Evolutionary conservation across 2,113 vertebrate genomes (phyloP).

Genomic region (Peromyscus californicus): DNA sequence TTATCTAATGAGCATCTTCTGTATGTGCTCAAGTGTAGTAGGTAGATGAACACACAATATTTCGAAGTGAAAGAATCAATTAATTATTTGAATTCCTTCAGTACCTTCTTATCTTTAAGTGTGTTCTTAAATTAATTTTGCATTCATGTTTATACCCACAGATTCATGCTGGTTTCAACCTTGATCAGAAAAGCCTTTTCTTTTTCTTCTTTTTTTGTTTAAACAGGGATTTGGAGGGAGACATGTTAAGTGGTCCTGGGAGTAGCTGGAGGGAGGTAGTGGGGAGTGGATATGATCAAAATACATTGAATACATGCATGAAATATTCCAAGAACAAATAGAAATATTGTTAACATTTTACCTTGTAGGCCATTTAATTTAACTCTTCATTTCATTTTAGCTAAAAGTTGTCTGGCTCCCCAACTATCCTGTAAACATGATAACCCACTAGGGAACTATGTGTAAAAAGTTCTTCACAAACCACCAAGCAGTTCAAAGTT

Average conservation of each 20-base stretch:
- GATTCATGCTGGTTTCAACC: background rate
- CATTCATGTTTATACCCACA: background rate
- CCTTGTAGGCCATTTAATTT: background rate
- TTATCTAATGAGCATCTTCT: background rate
- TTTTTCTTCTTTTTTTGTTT: background rate
- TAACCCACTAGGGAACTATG: background rate
- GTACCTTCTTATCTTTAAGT: background rate
- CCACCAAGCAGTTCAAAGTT: slow-evolving; percentile 27
- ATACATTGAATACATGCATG: no score
- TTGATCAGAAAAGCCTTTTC: background rate
- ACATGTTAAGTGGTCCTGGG: background rate
- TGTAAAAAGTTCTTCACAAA: background rate
- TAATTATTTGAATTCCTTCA: background rate
- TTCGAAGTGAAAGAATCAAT: background rate
- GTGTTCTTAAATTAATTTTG: background rate
- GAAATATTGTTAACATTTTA: background rate
- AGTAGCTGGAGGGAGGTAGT: background rate
- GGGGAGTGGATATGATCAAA: background rate
- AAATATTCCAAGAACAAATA: background rate
- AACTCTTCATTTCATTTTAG: background rate
- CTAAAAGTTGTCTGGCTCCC: background rate
- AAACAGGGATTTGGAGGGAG: background rate
- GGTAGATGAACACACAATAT: background rate
- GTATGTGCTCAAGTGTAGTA: background rate
- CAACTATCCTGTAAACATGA: slow-evolving; percentile 15